Evolutionary conservation across 2,797 vertebrate genomes (phyloP).

Genomic region (Sternarchorhynchus goeldii): DNA sequence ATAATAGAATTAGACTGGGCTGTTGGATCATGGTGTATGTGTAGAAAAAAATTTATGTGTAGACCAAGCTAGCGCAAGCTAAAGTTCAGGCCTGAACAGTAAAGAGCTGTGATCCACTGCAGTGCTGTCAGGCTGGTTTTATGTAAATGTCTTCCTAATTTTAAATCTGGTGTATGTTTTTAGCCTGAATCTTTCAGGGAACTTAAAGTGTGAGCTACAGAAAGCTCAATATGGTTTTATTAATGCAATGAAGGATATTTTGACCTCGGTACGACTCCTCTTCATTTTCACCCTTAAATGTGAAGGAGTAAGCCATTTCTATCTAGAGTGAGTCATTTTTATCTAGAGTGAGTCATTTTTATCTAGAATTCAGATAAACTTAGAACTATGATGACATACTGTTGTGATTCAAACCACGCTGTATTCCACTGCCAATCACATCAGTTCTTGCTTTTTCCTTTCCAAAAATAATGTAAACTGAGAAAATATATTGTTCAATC

Average conservation of each 20-base stretch:
- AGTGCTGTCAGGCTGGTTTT: not conserved
- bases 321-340: not conserved
- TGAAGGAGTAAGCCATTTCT: not conserved
- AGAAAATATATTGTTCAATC: too few species aligned
- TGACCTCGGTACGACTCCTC: slow-evolving; percentile 44
- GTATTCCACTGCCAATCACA: not conserved
- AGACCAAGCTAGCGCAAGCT: not conserved
- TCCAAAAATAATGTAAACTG: too few species aligned
- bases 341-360: not conserved
- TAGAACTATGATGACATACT: too few species aligned
- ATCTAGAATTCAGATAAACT: too few species aligned
- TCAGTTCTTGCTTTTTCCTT: not conserved
- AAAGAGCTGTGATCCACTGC: not conserved
- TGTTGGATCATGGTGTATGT: not conserved
- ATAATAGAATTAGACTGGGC: not conserved
- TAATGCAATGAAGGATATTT: not conserved
- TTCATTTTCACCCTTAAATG: not conserved
- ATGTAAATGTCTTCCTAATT: not conserved
- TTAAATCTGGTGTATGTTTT: not conserved
- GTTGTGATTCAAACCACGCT: not conserved
- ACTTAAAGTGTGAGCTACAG: not conserved
- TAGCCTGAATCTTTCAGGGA: too few species aligned
- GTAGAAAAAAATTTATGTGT: not conserved
- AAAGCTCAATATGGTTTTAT: not conserved
- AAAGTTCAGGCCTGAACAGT: not conserved